Evolutionary conservation across 1,140 invertebrate genomes (phyloP).

Genomic region (Micrasema minimum): DNA sequence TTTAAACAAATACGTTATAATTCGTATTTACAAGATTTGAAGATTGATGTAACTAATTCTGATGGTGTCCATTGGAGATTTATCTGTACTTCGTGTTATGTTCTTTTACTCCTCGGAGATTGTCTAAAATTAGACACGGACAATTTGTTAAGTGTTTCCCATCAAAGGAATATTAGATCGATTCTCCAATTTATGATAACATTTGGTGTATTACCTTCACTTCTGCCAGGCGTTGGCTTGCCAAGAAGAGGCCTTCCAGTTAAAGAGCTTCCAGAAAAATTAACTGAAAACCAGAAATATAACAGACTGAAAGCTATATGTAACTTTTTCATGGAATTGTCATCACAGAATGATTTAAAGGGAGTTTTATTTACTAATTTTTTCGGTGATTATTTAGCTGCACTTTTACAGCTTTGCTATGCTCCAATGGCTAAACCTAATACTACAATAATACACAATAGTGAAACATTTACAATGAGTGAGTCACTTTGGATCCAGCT

Average conservation of each 20-base stretch:
- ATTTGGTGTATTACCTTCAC: constrained; percentile 72
- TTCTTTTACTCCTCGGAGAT: constrained; percentile 58
- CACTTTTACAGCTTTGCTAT: constrained; percentile 76
- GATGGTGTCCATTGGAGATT: constrained; percentile 55
- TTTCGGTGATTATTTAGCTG: constrained; percentile 70
- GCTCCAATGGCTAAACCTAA: constrained; percentile 72
- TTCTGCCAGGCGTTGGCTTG: constrained; percentile 75
- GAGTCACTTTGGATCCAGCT: constrained; percentile 67
- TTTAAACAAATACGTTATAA: constrained; percentile 37
- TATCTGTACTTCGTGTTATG: constrained; percentile 58
- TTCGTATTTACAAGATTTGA: constrained; percentile 17
- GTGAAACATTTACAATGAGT: constrained; percentile 62
- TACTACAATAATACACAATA: constrained; percentile 47
- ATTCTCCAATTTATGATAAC: constrained; percentile 71
- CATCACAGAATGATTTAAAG: constrained; percentile 59
- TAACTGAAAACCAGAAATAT: constrained; percentile 55
- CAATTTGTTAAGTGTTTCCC: constrained; percentile 68
- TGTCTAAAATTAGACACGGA: constrained; percentile 59
- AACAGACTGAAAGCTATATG: constrained; percentile 53
- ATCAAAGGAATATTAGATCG: constrained; percentile 67
- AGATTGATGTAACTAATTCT: constrained; percentile 31
- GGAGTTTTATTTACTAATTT: constrained; percentile 64
- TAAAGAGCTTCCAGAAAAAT: constrained; percentile 48
- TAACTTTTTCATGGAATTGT: constrained; percentile 48
- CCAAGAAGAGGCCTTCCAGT: constrained; percentile 56